Percentiles rank a stretch among this genome's conserved stretches.
Evolutionary conservation across 2,888 invertebrate species (phyloP).

Genomic region (Patella caerulea): DNA sequence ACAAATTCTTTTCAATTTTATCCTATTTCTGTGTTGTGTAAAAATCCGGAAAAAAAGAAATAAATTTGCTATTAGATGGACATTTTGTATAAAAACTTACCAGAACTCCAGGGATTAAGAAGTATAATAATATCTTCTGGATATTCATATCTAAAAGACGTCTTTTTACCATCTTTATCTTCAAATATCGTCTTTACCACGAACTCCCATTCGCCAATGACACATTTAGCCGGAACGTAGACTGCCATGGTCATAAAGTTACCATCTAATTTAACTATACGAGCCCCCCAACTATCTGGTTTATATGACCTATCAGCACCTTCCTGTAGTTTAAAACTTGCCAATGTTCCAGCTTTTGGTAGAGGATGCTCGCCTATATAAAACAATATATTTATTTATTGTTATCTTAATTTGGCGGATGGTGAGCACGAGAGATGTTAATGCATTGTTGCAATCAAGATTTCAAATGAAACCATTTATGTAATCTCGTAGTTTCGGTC

Average conservation of each 20-base stretch:
- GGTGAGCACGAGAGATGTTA: too few relatives aligned
- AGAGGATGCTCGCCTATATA: constrained; percentile 16
- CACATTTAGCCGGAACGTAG: constrained; percentile 42
- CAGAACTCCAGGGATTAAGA: constrained; percentile 91
- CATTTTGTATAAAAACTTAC: constrained; percentile 71
- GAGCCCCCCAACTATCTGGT: constrained; percentile 47
- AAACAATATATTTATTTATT: background rate
- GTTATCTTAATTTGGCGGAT: too few relatives aligned
- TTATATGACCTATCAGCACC: constrained; percentile 23
- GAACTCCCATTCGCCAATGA: constrained; percentile 53
- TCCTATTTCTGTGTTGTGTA: too few relatives aligned
- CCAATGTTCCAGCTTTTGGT: constrained; percentile 22
- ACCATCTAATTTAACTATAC: constrained; percentile 16
- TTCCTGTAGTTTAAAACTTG: constrained; percentile 35
- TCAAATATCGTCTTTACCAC: constrained; percentile 36
- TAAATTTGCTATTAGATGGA: too few relatives aligned
- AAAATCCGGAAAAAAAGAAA: too few relatives aligned
- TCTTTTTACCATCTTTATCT: constrained; percentile 16
- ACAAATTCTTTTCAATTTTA: too few relatives aligned
- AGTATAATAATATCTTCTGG: constrained; percentile 78
- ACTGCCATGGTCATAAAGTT: constrained; percentile 27
- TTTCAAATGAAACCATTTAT: too few relatives aligned
- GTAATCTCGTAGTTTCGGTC: too few relatives aligned
- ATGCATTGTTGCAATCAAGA: too few relatives aligned
- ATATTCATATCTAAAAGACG: constrained; percentile 32